Evolutionary conservation across 2,113 vertebrate species (phyloP).

Genomic region (Oryzias javanicus): DNA sequence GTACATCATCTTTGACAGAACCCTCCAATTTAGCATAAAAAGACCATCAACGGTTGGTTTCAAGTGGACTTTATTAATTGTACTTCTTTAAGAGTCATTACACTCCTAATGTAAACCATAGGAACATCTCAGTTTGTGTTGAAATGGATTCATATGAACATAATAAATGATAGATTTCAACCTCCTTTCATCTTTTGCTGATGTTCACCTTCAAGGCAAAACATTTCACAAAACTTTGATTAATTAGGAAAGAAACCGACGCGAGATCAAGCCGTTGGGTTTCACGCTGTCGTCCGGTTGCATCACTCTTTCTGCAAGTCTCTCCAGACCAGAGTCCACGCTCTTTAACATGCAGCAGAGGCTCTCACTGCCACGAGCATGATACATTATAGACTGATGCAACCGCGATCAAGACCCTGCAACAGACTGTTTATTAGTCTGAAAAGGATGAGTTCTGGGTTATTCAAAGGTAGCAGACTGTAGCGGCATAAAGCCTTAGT

Average conservation of each 20-base stretch:
- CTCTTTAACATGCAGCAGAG: constrained; percentile 59
- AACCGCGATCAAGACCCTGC: constrained; percentile 56
- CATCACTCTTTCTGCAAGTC: constrained; percentile 52
- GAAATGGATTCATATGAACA: not conserved
- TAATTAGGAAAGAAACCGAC: constrained; percentile 55
- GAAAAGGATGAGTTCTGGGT: constrained; percentile 15
- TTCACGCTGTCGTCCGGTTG: constrained; percentile 45
- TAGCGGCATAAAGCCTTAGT: not conserved
- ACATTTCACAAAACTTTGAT: constrained; percentile 21
- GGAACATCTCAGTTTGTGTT: not conserved
- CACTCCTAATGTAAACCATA: not conserved
- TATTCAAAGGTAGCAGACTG: not conserved
- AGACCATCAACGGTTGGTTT: not conserved
- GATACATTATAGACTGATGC: constrained; percentile 69
- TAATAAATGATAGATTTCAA: constrained; percentile 2
- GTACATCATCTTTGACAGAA: constrained; percentile 4
- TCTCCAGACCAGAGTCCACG: constrained; percentile 11
- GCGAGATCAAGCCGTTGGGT: constrained; percentile 39
- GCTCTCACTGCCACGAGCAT: constrained; percentile 33
- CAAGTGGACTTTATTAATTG: constrained; percentile 11
- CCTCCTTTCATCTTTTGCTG: constrained; percentile 18
- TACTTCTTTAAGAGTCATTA: not conserved
- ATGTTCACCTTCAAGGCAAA: constrained; percentile 12
- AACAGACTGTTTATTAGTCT: constrained; percentile 48
- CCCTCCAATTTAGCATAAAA: not conserved